Percentiles rank a stretch among this genome's conserved stretches.
phyloP scores from a whole-genome alignment of 2,888 invertebrate species.

The Reticulitermes lucifugus region DNA sequence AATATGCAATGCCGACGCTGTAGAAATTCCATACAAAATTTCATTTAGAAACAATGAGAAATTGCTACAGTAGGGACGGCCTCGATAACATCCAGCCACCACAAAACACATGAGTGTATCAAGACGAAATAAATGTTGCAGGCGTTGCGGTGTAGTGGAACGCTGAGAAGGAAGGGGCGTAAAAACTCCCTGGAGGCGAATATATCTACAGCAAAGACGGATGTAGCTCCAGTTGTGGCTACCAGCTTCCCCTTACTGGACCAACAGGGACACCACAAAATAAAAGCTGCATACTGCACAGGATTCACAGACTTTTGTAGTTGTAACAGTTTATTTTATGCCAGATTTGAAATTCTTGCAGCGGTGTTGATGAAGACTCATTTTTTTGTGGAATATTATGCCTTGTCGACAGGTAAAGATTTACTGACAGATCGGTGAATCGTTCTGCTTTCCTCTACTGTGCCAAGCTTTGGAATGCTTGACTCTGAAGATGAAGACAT shows the following conservation, averaged over 20 bases:
- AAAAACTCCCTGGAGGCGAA: conserved; percentile 14
- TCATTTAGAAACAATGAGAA: conserved; percentile 7
- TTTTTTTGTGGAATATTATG: no score
- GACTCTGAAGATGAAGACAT: no score
- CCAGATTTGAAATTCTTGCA: neutral
- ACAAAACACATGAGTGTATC: conserved; percentile 13
- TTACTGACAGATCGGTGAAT: no score
- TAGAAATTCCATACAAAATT: neutral
- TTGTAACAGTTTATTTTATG: neutral
- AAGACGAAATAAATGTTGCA: conserved; percentile 16
- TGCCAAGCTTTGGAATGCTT: no score
- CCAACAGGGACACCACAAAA: neutral
- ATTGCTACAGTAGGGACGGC: neutral
- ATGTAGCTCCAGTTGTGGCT: neutral
- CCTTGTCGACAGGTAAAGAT: no score
- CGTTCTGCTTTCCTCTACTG: no score
- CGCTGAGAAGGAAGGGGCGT: neutral
- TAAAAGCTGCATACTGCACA: neutral
- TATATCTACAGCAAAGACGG: conserved; percentile 7
- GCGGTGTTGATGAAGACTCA: no score
- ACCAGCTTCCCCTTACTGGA: neutral
- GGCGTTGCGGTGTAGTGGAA: neutral
- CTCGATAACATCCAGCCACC: conserved; percentile 4
- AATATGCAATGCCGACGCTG: neutral
- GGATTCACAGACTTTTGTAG: no score